Evolutionary conservation across 2,797 vertebrate genomes (phyloP), one percentile per base, ranked within the genome.

Genomic region (Apogon hyalosoma): DNA sequence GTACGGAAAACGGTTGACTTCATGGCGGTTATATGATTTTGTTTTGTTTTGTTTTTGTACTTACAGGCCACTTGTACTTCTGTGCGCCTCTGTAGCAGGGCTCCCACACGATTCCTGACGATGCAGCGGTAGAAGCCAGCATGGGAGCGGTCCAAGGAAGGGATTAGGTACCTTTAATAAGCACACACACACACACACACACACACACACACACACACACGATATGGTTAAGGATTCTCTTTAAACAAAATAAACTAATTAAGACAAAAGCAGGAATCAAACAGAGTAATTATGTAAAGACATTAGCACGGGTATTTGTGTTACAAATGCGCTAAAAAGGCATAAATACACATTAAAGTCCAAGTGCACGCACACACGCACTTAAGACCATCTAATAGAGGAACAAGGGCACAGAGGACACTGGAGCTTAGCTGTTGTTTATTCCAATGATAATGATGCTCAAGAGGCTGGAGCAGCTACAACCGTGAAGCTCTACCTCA

Each of bases 11-110:
- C 6, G 31, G 31, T 1, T 33, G 31, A 4, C 31, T 33, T 33
- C 31, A 33, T 33, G 31, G 31, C 7, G 31, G 3, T 33, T 33
- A 33, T 33, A 33, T 33, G 24, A 28, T 28, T 28, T 28, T 28
- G 24, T 3, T 24, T 24, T 24, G 21, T 24, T 24, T 24, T 3
- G 33, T 15, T 15, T 16, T 0, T 2, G 52, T 92, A 97, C 98
- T 98, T 90, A 99, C 98, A 99, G 90, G 97, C 97, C 93, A 99
- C 97, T 86, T 98, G 97, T 56, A 99, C 96, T 87, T 99, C 96
- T 0, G 97, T 99, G 73, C 96, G 95, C 73, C 96, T 92, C 94
- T 99, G 98, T 48, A 99, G 92, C 71, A 99, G 92, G 0, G 98
- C 97, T 6, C 98, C 98, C 73, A 99, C 96, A 10, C 98, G 92